Base-by-base conservation (phyloP, 1,140 invertebrate species). In the Ylistrum balloti region DNA sequence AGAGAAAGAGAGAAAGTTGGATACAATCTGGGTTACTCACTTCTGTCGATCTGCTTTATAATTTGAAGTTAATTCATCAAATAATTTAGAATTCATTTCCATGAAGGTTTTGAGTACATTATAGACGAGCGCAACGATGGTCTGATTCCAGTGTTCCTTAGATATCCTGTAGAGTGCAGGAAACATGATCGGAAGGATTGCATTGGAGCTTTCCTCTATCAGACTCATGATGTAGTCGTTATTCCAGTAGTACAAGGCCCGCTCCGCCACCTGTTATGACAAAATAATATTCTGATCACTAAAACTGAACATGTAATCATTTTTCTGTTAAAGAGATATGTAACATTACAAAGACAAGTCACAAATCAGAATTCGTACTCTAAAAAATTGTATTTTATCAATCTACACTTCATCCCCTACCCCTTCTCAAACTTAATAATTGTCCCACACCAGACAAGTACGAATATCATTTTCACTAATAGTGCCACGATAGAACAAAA, bases 51-150 rank as follows among this genome's bases (percentile, higher is more conserved):
- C 98, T 94, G 98, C 97, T 95, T 98, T 98, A 96, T 99, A 99
- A 95, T 99, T 98, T 95, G 99, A 98, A 91, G 98, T 98, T 96
- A 99, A 99, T 95, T 97, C 97, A 93, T 97, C 97, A 94, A 97
- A 97, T 86, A 97, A 94, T 93, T 96, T 96, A 91, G 96, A 96
- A 93, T 97, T 97, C 96, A 97, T 97, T 91, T 97, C 97, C 97
- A 97, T 97, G 93, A 97, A 97, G 32, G 96, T 97, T 92, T 97
- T 97, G 86, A 97, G 95, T 38, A 97, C 97, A 93, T 97, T 97
- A 93, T 97, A 97, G 48, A 97, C 97, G 10, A 97, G 94, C 0
- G 96, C 96, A n/a, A 97, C 96, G 85, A 97, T 97, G 20, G 96
- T 97, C 93, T 97, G 96, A 94, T 97, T 97, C 97, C 97, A 97